Conservation (phyloP, 2,113 vertebrate species). For the Chaetura pelagica region DNA sequence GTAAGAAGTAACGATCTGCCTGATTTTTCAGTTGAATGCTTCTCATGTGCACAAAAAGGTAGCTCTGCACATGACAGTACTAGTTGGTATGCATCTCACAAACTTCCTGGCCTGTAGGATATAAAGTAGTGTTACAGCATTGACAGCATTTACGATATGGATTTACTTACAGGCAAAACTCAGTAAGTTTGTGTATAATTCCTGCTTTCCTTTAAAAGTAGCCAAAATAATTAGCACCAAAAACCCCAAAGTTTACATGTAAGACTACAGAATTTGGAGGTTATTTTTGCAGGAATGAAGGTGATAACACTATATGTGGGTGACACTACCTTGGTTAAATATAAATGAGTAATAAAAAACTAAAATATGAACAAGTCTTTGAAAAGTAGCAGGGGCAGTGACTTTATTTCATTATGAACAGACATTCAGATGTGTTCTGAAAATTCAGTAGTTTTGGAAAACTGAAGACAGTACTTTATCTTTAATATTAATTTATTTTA, state of each 20-base stretch:
- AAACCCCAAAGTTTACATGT: background rate
- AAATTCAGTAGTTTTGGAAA: slow-evolving; percentile 11
- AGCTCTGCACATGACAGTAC: background rate
- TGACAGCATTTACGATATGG: background rate
- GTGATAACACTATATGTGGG: background rate
- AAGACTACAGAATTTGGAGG: background rate
- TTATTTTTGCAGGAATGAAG: slow-evolving; percentile 27
- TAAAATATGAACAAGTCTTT: background rate
- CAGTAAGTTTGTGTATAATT: background rate
- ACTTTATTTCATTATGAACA: slow-evolving; percentile 38
- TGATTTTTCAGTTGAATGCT: slow-evolving; percentile 28
- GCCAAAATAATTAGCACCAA: background rate
- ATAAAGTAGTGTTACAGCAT: background rate
- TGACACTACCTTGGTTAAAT: slow-evolving; percentile 1
- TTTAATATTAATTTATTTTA: background rate
- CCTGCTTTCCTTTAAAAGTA: background rate
- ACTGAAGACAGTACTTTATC: background rate
- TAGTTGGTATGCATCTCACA: background rate
- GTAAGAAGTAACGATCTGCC: background rate
- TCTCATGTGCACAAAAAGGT: background rate
- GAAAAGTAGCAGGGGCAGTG: slow-evolving; percentile 15
- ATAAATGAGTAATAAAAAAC: slow-evolving; percentile 38
- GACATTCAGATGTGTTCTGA: slow-evolving; percentile 19
- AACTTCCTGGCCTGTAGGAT: background rate
- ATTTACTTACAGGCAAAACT: slow-evolving; percentile 24